These are phyloP conservation scores for Perca schrenkii DNA, from an alignment of 2,113 vertebrate genomes.

Conservation along the genomic window DNA sequence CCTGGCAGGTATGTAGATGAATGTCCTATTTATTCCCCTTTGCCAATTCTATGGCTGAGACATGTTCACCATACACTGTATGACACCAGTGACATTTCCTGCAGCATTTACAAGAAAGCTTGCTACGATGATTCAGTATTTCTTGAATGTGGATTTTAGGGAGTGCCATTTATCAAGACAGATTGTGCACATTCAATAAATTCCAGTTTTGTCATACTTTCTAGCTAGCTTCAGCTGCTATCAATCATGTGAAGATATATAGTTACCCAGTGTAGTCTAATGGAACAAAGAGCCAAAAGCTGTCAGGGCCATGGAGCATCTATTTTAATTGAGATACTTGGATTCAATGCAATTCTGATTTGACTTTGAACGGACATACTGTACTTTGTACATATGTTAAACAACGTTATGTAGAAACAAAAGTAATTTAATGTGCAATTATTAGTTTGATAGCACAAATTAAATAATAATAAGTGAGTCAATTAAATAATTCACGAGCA, in stretches of 20 bases:
- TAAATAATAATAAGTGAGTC: neutral
- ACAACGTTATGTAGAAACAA: neutral
- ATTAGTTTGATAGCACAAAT: neutral
- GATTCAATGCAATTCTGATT: too few species aligned
- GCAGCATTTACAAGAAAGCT: constrained; percentile 21
- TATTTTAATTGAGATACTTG: neutral
- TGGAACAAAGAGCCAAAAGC: neutral
- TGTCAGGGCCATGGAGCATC: neutral
- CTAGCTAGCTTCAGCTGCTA: too few species aligned
- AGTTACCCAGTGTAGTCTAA: too few species aligned
- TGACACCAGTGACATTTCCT: constrained; percentile 36
- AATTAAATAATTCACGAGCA: neutral
- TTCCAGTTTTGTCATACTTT: too few species aligned
- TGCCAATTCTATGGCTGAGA: constrained; percentile 10
- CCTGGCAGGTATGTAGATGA: constrained; percentile 14
- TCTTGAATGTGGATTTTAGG: neutral
- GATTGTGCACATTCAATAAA: neutral
- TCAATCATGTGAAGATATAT: too few species aligned
- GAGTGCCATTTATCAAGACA: constrained; percentile 26
- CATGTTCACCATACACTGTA: neutral
- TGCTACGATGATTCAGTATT: constrained; percentile 25
- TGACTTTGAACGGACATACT: neutral
- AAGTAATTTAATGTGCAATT: neutral
- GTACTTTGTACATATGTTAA: neutral
- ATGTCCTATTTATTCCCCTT: neutral